phyloP scores from a whole-genome alignment of 2,797 vertebrate genomes.

The Mionectes olivaceus region DNA sequence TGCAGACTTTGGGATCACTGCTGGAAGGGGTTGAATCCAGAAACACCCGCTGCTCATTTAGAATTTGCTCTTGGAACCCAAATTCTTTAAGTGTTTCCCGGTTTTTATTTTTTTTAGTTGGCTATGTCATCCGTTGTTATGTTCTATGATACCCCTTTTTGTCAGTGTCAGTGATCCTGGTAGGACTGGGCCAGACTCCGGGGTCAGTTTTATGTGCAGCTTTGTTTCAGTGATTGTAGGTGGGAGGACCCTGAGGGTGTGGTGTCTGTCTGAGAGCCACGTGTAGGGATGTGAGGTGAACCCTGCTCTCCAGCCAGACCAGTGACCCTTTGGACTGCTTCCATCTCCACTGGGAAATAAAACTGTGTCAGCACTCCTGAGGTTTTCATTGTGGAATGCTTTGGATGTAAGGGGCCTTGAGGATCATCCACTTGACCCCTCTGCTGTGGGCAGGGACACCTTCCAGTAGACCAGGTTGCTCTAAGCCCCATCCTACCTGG shows the following conservation, averaged over 20 bases:
- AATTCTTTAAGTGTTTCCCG: neutral
- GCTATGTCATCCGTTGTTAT: neutral
- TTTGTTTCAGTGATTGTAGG: neutral
- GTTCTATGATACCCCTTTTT: neutral
- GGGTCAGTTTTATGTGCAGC: neutral
- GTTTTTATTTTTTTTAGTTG: neutral
- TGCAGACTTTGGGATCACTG: accelerated
- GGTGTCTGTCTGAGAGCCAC: neutral
- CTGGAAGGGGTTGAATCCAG: neutral
- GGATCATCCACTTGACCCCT: neutral
- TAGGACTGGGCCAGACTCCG: neutral
- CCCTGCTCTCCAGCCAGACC: neutral
- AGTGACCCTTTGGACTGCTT: neutral
- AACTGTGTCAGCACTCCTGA: neutral
- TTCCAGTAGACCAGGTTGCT: neutral
- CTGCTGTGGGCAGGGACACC: neutral
- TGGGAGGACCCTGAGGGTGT: neutral
- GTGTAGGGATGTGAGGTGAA: neutral
- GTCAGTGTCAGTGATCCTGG: neutral
- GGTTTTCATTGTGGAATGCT: neutral
- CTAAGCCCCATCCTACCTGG: neutral
- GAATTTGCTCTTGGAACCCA: neutral
- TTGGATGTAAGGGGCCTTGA: neutral
- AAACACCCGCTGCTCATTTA: neutral
- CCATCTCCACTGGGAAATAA: neutral